Evolutionary conservation across 2,113 vertebrate genomes (phyloP).

Genomic region (Condylura cristata): DNA sequence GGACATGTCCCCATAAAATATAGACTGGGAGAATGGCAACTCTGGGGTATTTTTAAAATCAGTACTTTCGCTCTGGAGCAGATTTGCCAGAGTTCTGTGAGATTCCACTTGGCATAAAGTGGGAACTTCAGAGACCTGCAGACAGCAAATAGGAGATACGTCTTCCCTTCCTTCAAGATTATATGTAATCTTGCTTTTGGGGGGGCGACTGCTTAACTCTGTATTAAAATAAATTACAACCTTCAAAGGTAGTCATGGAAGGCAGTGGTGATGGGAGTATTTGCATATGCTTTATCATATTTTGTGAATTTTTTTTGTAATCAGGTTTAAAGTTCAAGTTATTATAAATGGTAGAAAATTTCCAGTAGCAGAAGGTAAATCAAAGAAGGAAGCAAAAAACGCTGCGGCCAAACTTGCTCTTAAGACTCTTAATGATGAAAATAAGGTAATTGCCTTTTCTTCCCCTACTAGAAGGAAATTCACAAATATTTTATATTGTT

Average conservation of each 20-base stretch:
- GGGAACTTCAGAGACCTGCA: not conserved
- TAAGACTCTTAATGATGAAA: slow-evolving; percentile 52
- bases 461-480: not conserved
- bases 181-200: not conserved
- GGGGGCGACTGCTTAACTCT: not conserved
- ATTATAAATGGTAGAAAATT: slow-evolving; percentile 11
- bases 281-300: slow-evolving; percentile 13
- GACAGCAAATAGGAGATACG: not conserved
- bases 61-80: not conserved
- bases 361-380: slow-evolving; percentile 75
- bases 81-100: not conserved
- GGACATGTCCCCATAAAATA: not conserved
- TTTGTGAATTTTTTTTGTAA: slow-evolving; percentile 68
- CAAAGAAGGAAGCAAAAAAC: slow-evolving; percentile 83
- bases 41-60: not conserved
- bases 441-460: slow-evolving; percentile 43
- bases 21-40: not conserved
- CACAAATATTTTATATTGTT: not conserved
- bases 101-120: not conserved
- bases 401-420: slow-evolving; percentile 75
- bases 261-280: not conserved
- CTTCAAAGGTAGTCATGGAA: not conserved
- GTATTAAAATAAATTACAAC: not conserved
- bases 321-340: slow-evolving; percentile 82
- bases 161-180: not conserved